These are phyloP conservation scores for Agrochola litura DNA, from an alignment of 2,888 invertebrate genomes.

Conservation along the genomic window DNA sequence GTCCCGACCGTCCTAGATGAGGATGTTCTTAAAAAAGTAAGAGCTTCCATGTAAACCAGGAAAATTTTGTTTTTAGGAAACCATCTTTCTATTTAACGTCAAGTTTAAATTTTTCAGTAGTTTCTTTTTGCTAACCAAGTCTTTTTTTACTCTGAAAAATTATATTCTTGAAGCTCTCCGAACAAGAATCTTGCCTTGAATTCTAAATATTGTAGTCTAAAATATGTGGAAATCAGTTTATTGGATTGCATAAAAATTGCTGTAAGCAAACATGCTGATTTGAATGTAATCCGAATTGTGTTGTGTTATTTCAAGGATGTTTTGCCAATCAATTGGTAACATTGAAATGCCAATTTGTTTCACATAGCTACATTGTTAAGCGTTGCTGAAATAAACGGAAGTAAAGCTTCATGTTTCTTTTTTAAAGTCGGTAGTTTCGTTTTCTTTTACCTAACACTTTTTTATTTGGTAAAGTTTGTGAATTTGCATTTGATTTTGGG, in stretches of 20 bases:
- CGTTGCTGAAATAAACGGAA: constrained; percentile 44
- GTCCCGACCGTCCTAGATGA: constrained; percentile 76
- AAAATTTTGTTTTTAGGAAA: constrained; percentile 60
- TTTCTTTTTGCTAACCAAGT: constrained; percentile 5
- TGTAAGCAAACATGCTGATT: constrained; percentile 40
- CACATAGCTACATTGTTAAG: constrained; percentile 23
- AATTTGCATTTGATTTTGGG: not conserved
- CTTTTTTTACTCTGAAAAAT: constrained; percentile 35
- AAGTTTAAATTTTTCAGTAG: constrained; percentile 10
- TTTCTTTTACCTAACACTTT: not conserved
- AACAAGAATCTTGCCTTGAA: constrained; percentile 43
- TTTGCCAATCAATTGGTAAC: constrained; percentile 65
- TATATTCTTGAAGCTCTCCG: constrained; percentile 13
- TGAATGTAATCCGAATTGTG: constrained; percentile 52
- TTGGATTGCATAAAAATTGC: constrained; percentile 38
- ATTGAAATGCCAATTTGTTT: constrained; percentile 53
- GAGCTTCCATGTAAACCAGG: constrained; percentile 65
- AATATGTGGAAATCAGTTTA: constrained; percentile 23
- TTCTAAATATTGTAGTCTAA: constrained; percentile 34
- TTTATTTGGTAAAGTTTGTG: too few relatives aligned
- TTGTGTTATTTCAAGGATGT: constrained; percentile 69
- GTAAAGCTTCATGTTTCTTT: constrained; percentile 48
- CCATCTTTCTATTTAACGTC: constrained; percentile 19
- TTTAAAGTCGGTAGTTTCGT: not conserved
- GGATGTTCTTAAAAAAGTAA: constrained; percentile 72